A percentile compares a stretch with the other conserved stretches of the same genome.
phyloP scores from a whole-genome alignment of 2,888 invertebrate genomes.

The Chrysodeixis includens region DNA sequence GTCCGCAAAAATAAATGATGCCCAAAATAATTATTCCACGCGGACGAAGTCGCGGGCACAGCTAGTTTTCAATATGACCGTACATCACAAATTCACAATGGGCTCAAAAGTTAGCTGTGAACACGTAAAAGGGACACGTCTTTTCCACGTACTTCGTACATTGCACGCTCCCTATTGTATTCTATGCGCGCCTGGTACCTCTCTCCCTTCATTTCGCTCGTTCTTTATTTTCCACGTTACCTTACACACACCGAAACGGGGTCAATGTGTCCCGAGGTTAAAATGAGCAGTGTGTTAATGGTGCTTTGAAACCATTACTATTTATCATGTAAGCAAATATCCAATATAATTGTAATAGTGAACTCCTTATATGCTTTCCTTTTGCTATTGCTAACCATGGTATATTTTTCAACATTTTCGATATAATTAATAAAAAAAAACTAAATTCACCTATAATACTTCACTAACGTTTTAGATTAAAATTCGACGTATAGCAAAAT shows the following conservation, averaged over 20 bases:
- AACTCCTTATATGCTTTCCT: background rate
- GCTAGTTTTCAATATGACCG: background rate
- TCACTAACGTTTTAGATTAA: too few relatives aligned
- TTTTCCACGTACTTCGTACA: conserved; percentile 46
- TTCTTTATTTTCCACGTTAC: conserved; percentile 71
- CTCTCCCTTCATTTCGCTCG: conserved; percentile 73
- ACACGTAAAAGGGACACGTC: conserved; percentile 54
- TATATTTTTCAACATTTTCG: background rate
- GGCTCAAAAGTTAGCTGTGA: conserved; percentile 20
- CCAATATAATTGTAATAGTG: background rate
- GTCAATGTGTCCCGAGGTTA: conserved; percentile 71
- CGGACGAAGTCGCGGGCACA: too few relatives aligned
- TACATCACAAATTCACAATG: conserved; percentile 13
- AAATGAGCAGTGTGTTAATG: conserved; percentile 64
- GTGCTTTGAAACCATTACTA: conserved; percentile 28
- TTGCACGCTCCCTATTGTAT: conserved; percentile 65
- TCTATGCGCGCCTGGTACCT: conserved; percentile 72
- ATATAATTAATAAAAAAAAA: too few relatives aligned
- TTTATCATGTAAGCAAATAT: background rate
- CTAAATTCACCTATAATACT: too few relatives aligned
- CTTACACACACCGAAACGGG: conserved; percentile 70
- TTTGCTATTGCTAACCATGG: background rate
- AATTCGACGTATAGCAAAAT: too few relatives aligned
- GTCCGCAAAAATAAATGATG: too few relatives aligned
- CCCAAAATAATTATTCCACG: too few relatives aligned